A percentile compares a stretch with the other conserved stretches of the same genome.
Evolutionary conservation across 2,888 invertebrate species (phyloP).

Genomic region (Zygothrica quintamaculata): DNA sequence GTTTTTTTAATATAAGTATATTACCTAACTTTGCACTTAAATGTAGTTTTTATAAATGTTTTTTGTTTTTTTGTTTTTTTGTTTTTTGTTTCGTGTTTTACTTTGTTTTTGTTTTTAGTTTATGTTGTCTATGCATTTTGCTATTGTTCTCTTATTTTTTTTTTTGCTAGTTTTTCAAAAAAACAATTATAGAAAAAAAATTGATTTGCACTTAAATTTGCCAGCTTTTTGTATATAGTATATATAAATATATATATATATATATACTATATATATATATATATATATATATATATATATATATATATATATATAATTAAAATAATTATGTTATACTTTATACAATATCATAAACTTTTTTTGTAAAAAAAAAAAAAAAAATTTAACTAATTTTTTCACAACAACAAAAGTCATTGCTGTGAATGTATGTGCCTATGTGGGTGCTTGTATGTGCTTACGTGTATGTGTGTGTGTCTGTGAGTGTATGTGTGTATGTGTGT

Average conservation of each 20-base stretch:
- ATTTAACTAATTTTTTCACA: conserved; percentile 13
- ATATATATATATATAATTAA: no score
- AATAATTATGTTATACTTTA: no score
- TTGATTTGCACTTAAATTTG: conserved; percentile 3
- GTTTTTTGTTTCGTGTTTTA: conserved; percentile 22
- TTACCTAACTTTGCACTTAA: conserved; percentile 47
- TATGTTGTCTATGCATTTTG: no score
- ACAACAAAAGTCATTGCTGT: neutral
- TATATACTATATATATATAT: no score
- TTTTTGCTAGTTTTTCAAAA: conserved; percentile 1
- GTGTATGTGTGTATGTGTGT: conserved; percentile 10
- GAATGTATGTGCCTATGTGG: neutral
- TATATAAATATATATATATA: no score
- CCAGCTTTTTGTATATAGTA: neutral
- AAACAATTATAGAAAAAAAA: conserved; percentile 17
- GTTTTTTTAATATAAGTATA: conserved; percentile 5
- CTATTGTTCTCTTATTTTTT: no score
- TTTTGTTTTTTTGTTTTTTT: conserved; percentile 12
- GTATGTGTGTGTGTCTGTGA: neutral
- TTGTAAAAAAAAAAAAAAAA: conserved; percentile 38
- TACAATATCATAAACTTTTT: neutral
- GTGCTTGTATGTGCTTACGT: neutral
- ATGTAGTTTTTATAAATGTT: conserved; percentile 26
- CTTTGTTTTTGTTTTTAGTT: conserved; percentile 8
- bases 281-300: no score